Percentiles rank a stretch among this genome's conserved stretches.
phyloP scores from a whole-genome alignment of 2,113 vertebrate genomes.

The Serilophus lunatus region DNA sequence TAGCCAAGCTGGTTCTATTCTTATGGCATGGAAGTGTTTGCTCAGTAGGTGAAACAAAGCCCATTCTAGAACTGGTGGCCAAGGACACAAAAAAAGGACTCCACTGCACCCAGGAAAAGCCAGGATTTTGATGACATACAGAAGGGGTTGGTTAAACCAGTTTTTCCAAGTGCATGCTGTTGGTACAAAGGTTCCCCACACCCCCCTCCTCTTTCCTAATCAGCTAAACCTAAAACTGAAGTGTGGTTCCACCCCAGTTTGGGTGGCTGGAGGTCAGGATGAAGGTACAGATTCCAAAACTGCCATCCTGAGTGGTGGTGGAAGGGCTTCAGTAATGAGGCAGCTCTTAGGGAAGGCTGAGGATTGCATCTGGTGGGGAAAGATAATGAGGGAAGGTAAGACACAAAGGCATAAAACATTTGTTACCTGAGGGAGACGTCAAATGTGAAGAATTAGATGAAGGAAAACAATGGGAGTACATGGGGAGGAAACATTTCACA shows the following conservation, averaged over 20 bases:
- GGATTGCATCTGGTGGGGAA: neutral
- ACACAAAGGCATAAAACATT: neutral
- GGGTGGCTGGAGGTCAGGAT: neutral
- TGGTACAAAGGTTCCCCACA: neutral
- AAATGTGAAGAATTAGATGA: neutral
- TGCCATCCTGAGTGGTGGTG: fast-evolving
- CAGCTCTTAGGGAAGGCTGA: neutral
- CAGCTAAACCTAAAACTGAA: neutral
- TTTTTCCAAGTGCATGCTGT: neutral
- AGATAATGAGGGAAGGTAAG: neutral
- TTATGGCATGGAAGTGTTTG: neutral
- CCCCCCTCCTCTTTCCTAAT: neutral
- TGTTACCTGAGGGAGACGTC: neutral
- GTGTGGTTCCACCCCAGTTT: fast-evolving
- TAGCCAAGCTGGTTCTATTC: neutral
- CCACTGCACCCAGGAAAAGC: neutral
- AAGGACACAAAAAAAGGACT: neutral
- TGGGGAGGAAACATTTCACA: neutral
- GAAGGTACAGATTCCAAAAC: neutral
- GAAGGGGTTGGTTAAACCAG: neutral
- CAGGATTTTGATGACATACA: neutral
- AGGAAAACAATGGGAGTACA: neutral
- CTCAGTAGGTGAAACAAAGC: conserved; percentile 26
- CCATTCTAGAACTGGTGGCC: neutral
- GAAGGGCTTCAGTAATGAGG: neutral